Evolutionary conservation across 2,797 vertebrate genomes (phyloP), one percentile per base, ranked within the genome.

Genomic region (Sus cebifrons): DNA sequence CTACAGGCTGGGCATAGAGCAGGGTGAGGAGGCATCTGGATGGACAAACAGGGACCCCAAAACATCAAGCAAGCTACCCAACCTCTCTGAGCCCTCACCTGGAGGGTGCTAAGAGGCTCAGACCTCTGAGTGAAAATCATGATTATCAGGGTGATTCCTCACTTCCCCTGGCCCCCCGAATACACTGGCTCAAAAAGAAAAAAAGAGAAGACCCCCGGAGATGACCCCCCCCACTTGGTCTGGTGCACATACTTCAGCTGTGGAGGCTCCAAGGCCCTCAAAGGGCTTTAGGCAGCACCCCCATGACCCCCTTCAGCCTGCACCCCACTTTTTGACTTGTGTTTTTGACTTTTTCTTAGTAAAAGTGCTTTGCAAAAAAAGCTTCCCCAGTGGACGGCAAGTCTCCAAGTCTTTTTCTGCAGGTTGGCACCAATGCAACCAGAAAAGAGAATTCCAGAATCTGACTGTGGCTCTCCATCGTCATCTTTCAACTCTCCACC

Each of bases 341-440:
- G 15, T 25, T 32, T 89, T 70, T 77, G 52, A 18, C 29, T 49
- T 87, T 89, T 91, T 86, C 73, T 71, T 29, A 21, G 8, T 25
- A 73, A 58, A 93, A 85, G 14, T 85, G 17, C 49, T 95, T 73
- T 85, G 36, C 73, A 86, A 83, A 95, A 81, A 44, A 60, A 87
- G 11, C 32, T 90, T 91, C 32, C 36, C 49, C 56, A 60, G 71
- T 8, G 62, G 56, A 49, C 56, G 29, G 15, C 18, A 70, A 49
- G 16, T 18, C 23, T 16, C 20, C 44, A 49, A 27, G 27, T 29
- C 10, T 23, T 40, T 40, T 87, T 64, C 67, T n/a, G 15, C 29
- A 49, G 18, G 60, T 27, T 0, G 20, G 18, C 27, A 86, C 20
- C 25, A 85, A 58, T 11, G 27, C 68, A 65, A 58, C 73, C 29